Base-by-base conservation (phyloP, 2,888 invertebrate genomes). In the Agrochola lota region DNA sequence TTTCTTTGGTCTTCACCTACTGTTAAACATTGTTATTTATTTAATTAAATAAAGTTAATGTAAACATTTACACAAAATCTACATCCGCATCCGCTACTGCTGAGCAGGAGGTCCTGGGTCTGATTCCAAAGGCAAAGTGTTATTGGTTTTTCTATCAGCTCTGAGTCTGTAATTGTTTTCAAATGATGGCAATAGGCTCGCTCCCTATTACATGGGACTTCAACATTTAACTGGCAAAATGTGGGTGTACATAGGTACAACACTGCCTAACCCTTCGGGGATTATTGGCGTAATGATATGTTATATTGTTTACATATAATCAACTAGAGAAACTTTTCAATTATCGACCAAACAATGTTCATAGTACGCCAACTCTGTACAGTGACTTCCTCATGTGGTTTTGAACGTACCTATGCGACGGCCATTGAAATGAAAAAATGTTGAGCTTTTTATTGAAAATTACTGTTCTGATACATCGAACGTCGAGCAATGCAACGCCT, bases 391-490 rank as follows among this genome's bases (percentile, higher is more conserved):
- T 49, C 52, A 11, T 69, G 78, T 35, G 78, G 86, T 77, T 81
- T 62, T 43, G 23, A 69, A 74, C 20, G 49, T 66, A 40, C 6
- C 6, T 40, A 64, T 26, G 23, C 40, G 40, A 60, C n/a, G 9
- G 57, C 62, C 71, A 72, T 74, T 26, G 83, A 67, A 80, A 83
- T 83, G 80, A 80, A 77, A 80, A 87, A 80, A 82, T 81, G 71
- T 85, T 67, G 52, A 78, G 75, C 30, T 73, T 83, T 82, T 86
- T 78, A 86, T 83, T 75, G 84, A 46, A 78, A 78, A 78, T 82
- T 76, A 78, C 71, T 71, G 57, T 49, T 75, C 72, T 67, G 64
- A 83, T 60, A 66, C 72, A 62, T 72, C 46, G 74, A 63, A 55
- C 69, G 43, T 17, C 35, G 63, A 68, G 23, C 43, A 17, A 49